Conservation (phyloP, 2,888 invertebrate species). For the Ormyrus labotus region DNA sequence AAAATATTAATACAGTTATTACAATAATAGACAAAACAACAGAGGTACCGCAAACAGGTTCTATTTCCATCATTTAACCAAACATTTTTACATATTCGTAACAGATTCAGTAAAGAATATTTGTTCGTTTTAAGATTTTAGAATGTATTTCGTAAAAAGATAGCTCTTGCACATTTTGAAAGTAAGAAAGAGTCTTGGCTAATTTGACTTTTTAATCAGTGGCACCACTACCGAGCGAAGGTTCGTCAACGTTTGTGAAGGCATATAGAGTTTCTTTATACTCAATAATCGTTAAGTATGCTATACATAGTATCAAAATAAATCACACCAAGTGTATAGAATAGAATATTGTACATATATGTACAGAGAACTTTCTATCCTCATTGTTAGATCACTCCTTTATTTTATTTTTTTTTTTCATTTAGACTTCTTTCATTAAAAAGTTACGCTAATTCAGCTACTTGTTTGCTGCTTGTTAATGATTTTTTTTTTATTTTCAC, state of each 20-base stretch:
- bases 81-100: no score
- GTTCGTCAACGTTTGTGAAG: constrained; percentile 70
- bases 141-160: no score
- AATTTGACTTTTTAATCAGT: constrained; percentile 5
- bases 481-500: constrained; percentile 44
- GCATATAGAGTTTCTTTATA: constrained; percentile 67
- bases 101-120: no score
- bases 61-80: no score
- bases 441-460: constrained; percentile 59
- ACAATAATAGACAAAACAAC: no score
- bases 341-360: constrained; percentile 72
- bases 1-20: no score
- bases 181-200: no score
- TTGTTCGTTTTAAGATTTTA: no score
- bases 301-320: constrained; percentile 74
- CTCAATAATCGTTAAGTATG: constrained; percentile 67
- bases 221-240: constrained; percentile 60
- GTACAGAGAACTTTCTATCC: constrained; percentile 68
- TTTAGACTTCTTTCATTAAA: constrained; percentile 48
- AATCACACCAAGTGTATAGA: constrained; percentile 73
- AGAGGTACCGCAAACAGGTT: no score
- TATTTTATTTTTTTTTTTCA: constrained; percentile 42
- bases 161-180: no score
- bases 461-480: constrained; percentile 57
- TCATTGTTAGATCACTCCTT: constrained; percentile 51